Conservation (phyloP, 2,797 vertebrate genomes). For the Gallinago nigripennis region DNA sequence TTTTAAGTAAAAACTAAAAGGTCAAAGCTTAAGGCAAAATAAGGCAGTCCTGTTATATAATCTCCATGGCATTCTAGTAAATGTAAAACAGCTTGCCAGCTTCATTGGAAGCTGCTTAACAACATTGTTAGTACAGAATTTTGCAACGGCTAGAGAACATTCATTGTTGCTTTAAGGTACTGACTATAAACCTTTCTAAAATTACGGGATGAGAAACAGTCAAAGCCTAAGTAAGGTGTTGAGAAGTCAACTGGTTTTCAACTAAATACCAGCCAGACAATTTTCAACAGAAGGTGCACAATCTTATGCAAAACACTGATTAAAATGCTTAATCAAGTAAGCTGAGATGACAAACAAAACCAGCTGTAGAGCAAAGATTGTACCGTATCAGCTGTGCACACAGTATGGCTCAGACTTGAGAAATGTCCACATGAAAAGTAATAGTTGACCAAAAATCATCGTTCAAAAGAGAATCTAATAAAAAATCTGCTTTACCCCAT, state of each 20-base stretch:
- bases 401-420: constrained; percentile 23
- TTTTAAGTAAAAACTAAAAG: not conserved
- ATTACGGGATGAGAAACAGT: not conserved
- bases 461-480: constrained; percentile 29
- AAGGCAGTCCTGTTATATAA: not conserved
- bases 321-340: constrained; percentile 66
- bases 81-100: not conserved
- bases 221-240: not conserved
- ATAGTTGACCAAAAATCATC: constrained; percentile 40
- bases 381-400: constrained; percentile 51
- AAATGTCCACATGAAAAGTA: constrained; percentile 18
- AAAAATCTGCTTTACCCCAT: not conserved
- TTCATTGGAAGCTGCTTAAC: not conserved
- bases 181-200: not conserved
- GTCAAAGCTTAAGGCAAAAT: not conserved
- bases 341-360: constrained; percentile 46
- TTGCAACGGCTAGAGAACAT: not conserved
- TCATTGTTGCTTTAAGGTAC: not conserved
- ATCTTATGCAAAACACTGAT: constrained; percentile 45
- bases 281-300: constrained; percentile 49
- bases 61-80: not conserved
- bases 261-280: constrained; percentile 10
- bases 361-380: constrained; percentile 69
- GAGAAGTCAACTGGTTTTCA: constrained; percentile 35
- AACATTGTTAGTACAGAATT: not conserved